phyloP scores from a whole-genome alignment of 2,888 invertebrate genomes.

The Netelia fuscicornis region DNA sequence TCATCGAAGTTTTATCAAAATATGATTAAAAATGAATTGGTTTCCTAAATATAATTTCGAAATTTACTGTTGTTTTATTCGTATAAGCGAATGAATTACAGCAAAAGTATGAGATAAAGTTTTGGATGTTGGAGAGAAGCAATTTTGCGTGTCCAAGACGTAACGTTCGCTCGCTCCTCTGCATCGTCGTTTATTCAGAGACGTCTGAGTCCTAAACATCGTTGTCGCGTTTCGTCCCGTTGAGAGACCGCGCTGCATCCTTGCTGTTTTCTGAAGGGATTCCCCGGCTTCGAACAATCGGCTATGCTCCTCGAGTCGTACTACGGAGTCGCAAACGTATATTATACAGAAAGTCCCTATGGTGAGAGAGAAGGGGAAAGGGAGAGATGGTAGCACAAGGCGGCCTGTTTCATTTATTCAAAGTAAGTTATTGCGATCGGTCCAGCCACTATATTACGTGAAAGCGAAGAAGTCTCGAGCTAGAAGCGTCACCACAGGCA shows the following conservation, averaged over 20 bases:
- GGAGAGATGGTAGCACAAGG: constrained; percentile 19
- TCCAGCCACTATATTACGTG: constrained; percentile 81
- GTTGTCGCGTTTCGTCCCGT: constrained; percentile 67
- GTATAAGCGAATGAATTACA: no score
- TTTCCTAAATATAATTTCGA: no score
- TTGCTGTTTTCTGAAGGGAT: constrained; percentile 17
- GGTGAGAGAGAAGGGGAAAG: neutral
- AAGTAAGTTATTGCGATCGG: constrained; percentile 83
- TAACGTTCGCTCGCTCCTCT: constrained; percentile 22
- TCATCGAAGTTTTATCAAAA: no score
- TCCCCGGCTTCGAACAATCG: constrained; percentile 67
- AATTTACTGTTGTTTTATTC: no score
- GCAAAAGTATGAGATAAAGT: no score
- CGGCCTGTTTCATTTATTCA: constrained; percentile 83
- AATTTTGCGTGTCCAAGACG: no score
- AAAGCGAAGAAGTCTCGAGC: constrained; percentile 74
- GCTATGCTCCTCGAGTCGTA: constrained; percentile 28
- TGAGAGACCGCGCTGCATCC: constrained; percentile 60
- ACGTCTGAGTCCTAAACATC: constrained; percentile 77
- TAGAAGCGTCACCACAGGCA: constrained; percentile 52
- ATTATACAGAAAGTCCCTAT: constrained; percentile 50
- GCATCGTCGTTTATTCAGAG: constrained; percentile 78
- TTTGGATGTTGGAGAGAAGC: no score
- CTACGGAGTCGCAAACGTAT: constrained; percentile 42
- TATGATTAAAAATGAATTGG: no score